Base-by-base conservation (phyloP, 2,113 vertebrate genomes). In the Hymenochirus boettgeri region DNA sequence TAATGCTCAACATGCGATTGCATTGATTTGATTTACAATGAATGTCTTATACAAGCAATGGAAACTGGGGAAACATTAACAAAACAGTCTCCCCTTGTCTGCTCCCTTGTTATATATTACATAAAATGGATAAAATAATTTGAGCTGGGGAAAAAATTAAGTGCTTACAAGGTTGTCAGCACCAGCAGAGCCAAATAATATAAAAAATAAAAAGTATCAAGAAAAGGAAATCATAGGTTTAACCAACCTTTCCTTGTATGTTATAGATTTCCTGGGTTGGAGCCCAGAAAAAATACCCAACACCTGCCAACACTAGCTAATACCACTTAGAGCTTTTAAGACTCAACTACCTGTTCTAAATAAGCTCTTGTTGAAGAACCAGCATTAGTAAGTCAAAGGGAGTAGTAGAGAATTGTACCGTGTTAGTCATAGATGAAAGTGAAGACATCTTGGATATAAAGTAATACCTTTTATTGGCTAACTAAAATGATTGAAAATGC, bases 81-180 rank as follows among this genome's bases (percentile, higher is more conserved):
- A 52, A 53, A 29, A 59, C 65, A 58, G 31, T 56, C 65, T 42
- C 31, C 42, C 47, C 64, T 42, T 59, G 56, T 52, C 56, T 52
- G 22, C 56, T 9, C 65, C 45, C 33, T 52, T 57, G 35, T 59
- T 59, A 47, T 69, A 52, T 69, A 53, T 69, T 60, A 69, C 27
- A 69, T 69, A 60, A 52, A 69, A 69, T 18, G 65, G 65, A 69
- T 60, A 60, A 69, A 69, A 69, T 69, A 60, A 69, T 69, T 69
- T 60, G 65, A 69, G 33, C 56, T 18, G 48, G 60, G 33, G 46
- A 60, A 69, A 57, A 69, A 60, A 69, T 53, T 45, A 69, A 69
- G 65, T 48, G 22, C 65, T 69, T 69, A 69, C 57, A 53, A 69
- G 65, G 47, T 58, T 69, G 65, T 69, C 65, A 69, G 57, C 57